Evolutionary conservation across 2,888 invertebrate species (phyloP).

Genomic region (Papilio gigon): DNA sequence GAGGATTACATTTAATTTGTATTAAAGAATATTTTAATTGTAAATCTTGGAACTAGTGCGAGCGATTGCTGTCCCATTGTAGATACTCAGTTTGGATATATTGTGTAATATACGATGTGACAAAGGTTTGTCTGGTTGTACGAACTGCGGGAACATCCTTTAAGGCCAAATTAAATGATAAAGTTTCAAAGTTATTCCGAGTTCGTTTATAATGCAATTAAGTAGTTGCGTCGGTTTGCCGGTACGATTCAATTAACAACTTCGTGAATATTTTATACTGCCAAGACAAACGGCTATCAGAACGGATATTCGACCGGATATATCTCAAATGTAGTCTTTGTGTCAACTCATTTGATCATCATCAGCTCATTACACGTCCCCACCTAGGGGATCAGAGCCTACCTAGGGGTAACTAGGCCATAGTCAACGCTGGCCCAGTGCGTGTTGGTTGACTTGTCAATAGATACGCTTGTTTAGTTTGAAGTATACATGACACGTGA

Average conservation of each 20-base stretch:
- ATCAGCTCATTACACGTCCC: background rate
- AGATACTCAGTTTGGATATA: background rate
- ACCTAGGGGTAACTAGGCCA: too few relatives aligned
- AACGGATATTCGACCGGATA: conserved; percentile 26
- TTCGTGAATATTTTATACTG: conserved; percentile 60
- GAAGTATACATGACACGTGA: too few relatives aligned
- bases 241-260: conserved; percentile 65
- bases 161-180: conserved; percentile 65
- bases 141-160: conserved; percentile 56
- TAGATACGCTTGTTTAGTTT: too few relatives aligned
- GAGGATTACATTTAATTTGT: too few relatives aligned
- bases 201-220: conserved; percentile 68
- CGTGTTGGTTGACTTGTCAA: too few relatives aligned
- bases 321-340: conserved; percentile 14
- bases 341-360: conserved; percentile 11
- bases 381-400: too few relatives aligned
- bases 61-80: background rate
- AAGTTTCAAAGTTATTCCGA: conserved; percentile 65
- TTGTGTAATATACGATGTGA: background rate
- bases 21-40: too few relatives aligned
- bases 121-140: conserved; percentile 38
- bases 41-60: background rate
- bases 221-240: conserved; percentile 63
- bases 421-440: too few relatives aligned
- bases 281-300: conserved; percentile 46